phyloP scores from a whole-genome alignment of 2,113 vertebrate species.

The Odontesthes bonariensis region DNA sequence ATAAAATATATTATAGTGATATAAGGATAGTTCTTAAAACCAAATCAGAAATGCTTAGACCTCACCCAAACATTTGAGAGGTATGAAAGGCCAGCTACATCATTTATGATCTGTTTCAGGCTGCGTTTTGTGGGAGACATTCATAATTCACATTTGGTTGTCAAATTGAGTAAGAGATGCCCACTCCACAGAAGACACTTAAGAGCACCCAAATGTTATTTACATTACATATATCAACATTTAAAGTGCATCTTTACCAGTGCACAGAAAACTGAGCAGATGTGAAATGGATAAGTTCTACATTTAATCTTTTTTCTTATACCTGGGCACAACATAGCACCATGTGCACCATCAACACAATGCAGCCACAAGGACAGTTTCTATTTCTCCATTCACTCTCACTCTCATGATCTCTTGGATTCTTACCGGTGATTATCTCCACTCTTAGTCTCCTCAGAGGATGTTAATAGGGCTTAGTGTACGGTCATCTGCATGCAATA shows the following conservation, averaged over 20 bases:
- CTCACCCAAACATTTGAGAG: not conserved
- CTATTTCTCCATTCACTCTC: slow-evolving; percentile 44
- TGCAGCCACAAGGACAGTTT: not conserved
- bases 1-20: not conserved
- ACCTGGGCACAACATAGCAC: not conserved
- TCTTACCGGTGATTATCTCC: slow-evolving; percentile 70
- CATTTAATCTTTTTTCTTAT: not conserved
- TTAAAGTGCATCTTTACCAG: not conserved
- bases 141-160: too few relatives aligned
- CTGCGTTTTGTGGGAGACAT: too few relatives aligned
- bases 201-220: not conserved
- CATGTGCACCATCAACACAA: not conserved
- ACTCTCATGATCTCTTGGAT: slow-evolving; percentile 56
- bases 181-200: too few relatives aligned
- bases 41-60: not conserved
- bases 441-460: slow-evolving; percentile 53
- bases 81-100: too few relatives aligned
- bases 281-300: not conserved
- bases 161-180: too few relatives aligned
- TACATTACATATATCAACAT: not conserved
- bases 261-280: not conserved
- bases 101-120: too few relatives aligned
- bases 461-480: slow-evolving; percentile 27
- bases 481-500: slow-evolving; percentile 22
- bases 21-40: not conserved